Evolutionary conservation across 2,888 invertebrate genomes (phyloP), one percentile per base, ranked within the genome.

Genomic region (Idaea straminata): DNA sequence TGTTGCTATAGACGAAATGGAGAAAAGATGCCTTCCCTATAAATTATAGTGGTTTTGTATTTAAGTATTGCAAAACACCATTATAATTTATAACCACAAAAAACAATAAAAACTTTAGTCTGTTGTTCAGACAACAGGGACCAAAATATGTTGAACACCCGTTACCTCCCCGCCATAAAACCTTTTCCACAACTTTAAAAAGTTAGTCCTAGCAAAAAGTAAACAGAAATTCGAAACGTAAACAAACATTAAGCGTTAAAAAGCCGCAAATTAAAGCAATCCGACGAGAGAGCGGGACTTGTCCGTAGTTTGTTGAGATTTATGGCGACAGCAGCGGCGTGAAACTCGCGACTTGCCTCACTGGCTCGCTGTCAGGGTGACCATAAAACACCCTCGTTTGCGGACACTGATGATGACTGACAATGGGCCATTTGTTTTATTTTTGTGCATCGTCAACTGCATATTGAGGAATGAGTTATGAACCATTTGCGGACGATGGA

Each of bases 341-440:
- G 66, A 66, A 59, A 66, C 57, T 57, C 63, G 60, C 60, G 66
- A 66, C 16, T 35, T 65, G 64, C 65, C 63, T 61, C 47, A 69
- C 63, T 66, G 61, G 66, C 66, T 77, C 67, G 73, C 68, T 67
- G 72, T 77, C 77, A 75, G 69, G 69, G 77, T 73, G 77, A 72
- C 80, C 76, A 79, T 83, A 81, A 83, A 81, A 75, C 77, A 84
- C 75, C 75, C 77, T 76, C 79, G 76, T 83, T 81, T 78, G 78
- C 67, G 76, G 77, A 76, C 67, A 70, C 78, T 82, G 83, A 79
- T 80, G 81, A 77, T 84, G 84, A 82, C 83, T 83, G 81, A 74
- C 80, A 81, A 82, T 80, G 75, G 77, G 72, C 74, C 72, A 77
- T 82, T 72, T 72, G 73, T 82, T 77, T 75, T 69, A 73, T 72